Evolutionary conservation across 1,140 invertebrate genomes (phyloP), one percentile per base, ranked within the genome.

Genomic region (Neodiprion pinetum): DNA sequence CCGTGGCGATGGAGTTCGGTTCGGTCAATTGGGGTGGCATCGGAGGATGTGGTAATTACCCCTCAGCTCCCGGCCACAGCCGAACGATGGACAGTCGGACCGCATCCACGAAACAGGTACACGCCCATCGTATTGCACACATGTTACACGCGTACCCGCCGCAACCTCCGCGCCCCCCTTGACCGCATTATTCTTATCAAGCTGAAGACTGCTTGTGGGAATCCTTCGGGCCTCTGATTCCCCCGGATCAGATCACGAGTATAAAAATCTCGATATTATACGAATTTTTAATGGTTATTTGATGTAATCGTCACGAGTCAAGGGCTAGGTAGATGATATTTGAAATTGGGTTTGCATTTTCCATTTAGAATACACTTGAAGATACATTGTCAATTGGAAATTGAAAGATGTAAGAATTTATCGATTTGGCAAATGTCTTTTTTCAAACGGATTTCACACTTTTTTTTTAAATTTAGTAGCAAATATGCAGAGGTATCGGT

Each of bases 21-120:
- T 17, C n/a, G 53, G 53, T 61, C 53, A 61, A 61, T 61, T 61
- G 53, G 53, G 53, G 53, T 61, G 53, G 53, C 53, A 61, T 61
- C 53, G 53, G n/a, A 61, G 53, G 53, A 61, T 61, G 53, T 61
- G n/a, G 53, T 61, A 61, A 61, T 61, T 61, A 61, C 53, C 53
- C 53, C 53, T 17, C 53, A 61, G 53, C 53, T 61, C 53, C 9
- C 53, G 53, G 53, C 53, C 53, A 53, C 53, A 61, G 53, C 53
- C 53, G 53, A 61, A 61, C 11, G 53, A 61, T 17, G 53, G 53
- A 61, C 53, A 61, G 11, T 61, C 53, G 53, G 53, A 61, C 53
- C 53, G n/a, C 53, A 61, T 61, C 53, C 53, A 61, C 53, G 53
- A 61, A 61, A 61, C 53, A 5, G 53, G 53, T 61, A 61, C 53